Evolutionary conservation across 2,888 invertebrate species (phyloP).

Genomic region (Phytoseiulus persimilis): DNA sequence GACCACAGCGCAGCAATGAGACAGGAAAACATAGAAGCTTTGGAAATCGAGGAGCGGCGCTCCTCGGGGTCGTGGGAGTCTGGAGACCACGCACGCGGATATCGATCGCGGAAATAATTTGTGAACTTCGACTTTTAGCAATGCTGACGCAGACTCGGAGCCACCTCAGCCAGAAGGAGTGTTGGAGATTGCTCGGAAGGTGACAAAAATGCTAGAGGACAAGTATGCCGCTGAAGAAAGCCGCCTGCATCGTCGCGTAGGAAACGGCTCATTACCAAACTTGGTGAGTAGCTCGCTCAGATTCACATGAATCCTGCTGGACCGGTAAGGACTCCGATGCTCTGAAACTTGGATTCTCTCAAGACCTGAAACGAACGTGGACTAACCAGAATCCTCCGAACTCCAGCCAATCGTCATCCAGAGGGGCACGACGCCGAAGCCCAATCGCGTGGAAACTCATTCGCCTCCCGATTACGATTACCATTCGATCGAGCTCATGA

Average conservation of each 20-base stretch:
- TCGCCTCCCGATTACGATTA: constrained; percentile 17
- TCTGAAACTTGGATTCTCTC: not conserved
- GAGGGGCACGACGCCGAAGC: not conserved
- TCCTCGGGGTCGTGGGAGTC: too few species aligned
- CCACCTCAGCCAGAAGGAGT: constrained; percentile 35
- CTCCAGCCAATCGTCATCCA: constrained; percentile 13
- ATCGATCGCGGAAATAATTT: too few species aligned
- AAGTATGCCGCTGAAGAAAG: constrained; percentile 13
- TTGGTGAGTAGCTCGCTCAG: not conserved
- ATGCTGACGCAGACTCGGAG: not conserved
- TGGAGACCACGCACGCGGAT: too few species aligned
- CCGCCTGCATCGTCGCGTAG: not conserved
- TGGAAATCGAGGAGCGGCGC: too few species aligned
- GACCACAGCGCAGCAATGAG: too few species aligned
- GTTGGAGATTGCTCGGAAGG: constrained; percentile 10
- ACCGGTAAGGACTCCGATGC: too few species aligned
- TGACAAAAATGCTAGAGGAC: constrained; percentile 25
- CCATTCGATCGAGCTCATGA: constrained; percentile 26
- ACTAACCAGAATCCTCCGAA: not conserved
- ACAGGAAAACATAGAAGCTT: too few species aligned
- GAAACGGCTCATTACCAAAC: not conserved
- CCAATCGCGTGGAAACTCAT: not conserved
- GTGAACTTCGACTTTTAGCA: not conserved
- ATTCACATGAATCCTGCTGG: not conserved
- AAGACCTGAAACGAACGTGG: too few species aligned